phyloP scores from a whole-genome alignment of 2,888 invertebrate species.

The Ophion ventricosus region DNA sequence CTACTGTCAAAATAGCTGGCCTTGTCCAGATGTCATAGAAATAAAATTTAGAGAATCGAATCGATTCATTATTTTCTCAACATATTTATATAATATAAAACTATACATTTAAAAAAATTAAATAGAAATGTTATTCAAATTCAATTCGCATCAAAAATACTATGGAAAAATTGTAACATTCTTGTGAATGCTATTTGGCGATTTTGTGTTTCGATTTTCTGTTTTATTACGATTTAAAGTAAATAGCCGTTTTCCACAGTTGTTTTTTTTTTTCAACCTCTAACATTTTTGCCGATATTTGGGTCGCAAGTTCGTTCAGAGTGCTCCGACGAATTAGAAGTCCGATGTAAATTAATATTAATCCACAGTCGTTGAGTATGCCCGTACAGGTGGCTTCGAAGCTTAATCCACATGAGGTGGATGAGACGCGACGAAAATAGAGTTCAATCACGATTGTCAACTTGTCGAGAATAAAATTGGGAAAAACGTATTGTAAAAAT shows the following conservation, averaged over 20 bases:
- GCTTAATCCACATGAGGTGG: not conserved
- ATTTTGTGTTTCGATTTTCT: too few species aligned
- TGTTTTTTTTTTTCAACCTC: not conserved
- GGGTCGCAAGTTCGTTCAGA: not conserved
- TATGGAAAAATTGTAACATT: not conserved
- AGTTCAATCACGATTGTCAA: too few species aligned
- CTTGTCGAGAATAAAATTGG: too few species aligned
- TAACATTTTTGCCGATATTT: not conserved
- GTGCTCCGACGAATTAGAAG: conserved; percentile 37
- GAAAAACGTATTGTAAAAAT: too few species aligned
- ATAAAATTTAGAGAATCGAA: too few species aligned
- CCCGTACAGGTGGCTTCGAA: conserved; percentile 1
- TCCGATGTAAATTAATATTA: conserved; percentile 36
- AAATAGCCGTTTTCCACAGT: too few species aligned
- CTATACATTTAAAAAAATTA: not conserved
- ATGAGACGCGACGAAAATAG: not conserved
- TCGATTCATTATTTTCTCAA: too few species aligned
- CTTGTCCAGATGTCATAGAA: too few species aligned
- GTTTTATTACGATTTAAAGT: too few species aligned
- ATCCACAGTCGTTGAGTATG: conserved; percentile 12
- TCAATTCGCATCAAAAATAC: not conserved
- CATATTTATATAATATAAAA: not conserved
- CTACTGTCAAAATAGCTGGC: too few species aligned
- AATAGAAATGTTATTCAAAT: not conserved
- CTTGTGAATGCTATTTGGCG: not conserved